A percentile compares a stretch with the other conserved stretches of the same genome.
phyloP scores from a whole-genome alignment of 2,888 invertebrate species.

The Bembecia ichneumoniformis region DNA sequence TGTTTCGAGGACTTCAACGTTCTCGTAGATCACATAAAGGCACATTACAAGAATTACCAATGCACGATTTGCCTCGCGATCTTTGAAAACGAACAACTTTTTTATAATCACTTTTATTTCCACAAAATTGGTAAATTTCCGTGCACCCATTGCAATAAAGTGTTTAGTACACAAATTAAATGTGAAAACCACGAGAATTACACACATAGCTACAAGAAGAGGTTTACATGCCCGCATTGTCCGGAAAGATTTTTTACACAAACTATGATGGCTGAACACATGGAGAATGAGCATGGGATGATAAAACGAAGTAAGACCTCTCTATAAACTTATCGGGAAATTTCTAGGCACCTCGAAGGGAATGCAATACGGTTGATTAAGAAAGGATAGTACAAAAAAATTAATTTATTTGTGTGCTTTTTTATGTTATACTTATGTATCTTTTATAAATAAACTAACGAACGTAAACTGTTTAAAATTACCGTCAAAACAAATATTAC shows the following conservation, averaged over 20 bases:
- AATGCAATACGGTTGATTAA: too few species aligned
- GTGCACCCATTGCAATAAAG: constrained; percentile 18
- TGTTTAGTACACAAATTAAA: constrained; percentile 9
- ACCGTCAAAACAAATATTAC: too few species aligned
- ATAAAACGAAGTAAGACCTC: background rate
- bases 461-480: too few species aligned
- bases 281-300: constrained; percentile 13
- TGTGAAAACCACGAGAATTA: constrained; percentile 14
- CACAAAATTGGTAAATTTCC: constrained; percentile 18
- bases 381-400: too few species aligned
- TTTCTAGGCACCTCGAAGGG: too few species aligned
- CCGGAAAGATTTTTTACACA: constrained; percentile 16
- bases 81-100: constrained; percentile 9
- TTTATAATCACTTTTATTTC: constrained; percentile 8
- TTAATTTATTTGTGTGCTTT: too few species aligned
- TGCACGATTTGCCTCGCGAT: constrained; percentile 16
- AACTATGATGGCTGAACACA: constrained; percentile 15
- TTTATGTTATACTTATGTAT: too few species aligned
- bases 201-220: constrained; percentile 10
- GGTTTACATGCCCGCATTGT: constrained; percentile 19
- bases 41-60: constrained; percentile 3
- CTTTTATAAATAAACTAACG: too few species aligned
- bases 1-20: constrained; percentile 20
- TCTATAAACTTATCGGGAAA: too few species aligned
- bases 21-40: background rate